Conservation (phyloP, 1,140 invertebrate genomes). For the Apis dorsata region DNA sequence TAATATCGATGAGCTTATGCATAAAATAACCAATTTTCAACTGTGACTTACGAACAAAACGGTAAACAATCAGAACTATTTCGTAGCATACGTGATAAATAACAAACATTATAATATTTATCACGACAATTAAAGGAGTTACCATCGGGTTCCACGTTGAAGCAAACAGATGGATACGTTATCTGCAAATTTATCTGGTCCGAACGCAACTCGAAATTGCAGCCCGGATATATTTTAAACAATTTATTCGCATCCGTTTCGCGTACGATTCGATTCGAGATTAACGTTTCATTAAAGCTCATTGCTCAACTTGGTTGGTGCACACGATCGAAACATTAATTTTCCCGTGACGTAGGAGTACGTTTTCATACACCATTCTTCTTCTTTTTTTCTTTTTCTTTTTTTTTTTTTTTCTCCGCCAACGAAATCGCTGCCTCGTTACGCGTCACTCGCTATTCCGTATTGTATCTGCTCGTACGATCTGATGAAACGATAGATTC, state of each 20-base stretch:
- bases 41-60: too few species aligned
- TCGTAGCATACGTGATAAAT: too few species aligned
- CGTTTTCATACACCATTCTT: not conserved
- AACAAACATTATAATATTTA: too few species aligned
- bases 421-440: too few species aligned
- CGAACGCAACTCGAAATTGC: not conserved
- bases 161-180: not conserved
- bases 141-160: not conserved
- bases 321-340: not conserved
- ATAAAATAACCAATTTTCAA: too few species aligned
- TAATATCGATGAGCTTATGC: too few species aligned
- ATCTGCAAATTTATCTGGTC: not conserved
- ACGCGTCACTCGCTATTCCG: not conserved
- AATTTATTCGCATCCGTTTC: not conserved
- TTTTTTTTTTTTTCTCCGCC: too few species aligned
- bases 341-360: not conserved
- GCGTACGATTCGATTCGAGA: not conserved
- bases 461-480: not conserved
- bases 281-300: slow-evolving; percentile 18
- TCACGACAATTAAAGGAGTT: not conserved
- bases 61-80: too few species aligned
- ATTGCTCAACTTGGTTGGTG: not conserved
- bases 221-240: not conserved
- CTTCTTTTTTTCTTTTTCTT: too few species aligned
- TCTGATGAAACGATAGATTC: too few species aligned